Evolutionary conservation across 92 coral and sea anemone species (phyloP).

Genomic region (Actinernus sp.): DNA sequence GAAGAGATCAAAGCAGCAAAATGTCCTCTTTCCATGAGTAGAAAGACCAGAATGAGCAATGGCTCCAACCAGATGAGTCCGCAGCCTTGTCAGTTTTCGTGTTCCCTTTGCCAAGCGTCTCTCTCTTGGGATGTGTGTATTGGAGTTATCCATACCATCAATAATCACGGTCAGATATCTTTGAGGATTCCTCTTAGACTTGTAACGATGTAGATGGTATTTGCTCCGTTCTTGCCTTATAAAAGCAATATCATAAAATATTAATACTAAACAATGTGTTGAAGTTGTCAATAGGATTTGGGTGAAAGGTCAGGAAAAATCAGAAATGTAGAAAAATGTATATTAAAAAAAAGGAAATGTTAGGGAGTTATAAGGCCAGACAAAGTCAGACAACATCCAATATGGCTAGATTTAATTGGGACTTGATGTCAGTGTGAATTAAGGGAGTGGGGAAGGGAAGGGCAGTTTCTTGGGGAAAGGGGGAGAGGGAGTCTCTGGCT

Average conservation of each 20-base stretch:
- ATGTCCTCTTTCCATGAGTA: constrained; percentile 11
- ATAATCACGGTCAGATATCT: constrained; percentile 31
- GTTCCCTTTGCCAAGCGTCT: constrained; percentile 4
- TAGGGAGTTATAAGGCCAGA: no score
- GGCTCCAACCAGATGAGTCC: constrained; percentile 38
- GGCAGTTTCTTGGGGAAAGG: no score
- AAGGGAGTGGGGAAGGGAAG: no score
- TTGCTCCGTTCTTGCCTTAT: background rate
- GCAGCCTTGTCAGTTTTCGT: constrained; percentile 2
- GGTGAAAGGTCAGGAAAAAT: no score
- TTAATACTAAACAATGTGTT: no score
- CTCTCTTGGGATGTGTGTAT: constrained; percentile 29
- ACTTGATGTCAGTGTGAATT: no score
- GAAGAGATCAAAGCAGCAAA: constrained; percentile 24
- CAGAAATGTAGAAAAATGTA: no score
- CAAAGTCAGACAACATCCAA: no score
- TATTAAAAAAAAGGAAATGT: no score
- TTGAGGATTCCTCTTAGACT: constrained; percentile 34
- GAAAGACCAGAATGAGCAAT: constrained; percentile 36
- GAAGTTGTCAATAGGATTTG: no score
- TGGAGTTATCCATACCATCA: constrained; percentile 47
- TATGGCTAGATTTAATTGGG: no score
- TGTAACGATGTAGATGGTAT: constrained; percentile 38
- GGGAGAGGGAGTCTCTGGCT: no score
- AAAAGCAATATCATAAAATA: background rate